These are phyloP conservation scores for Lithophane semibrunnea DNA, from an alignment of 2,888 invertebrate species.

Conservation along the genomic window DNA sequence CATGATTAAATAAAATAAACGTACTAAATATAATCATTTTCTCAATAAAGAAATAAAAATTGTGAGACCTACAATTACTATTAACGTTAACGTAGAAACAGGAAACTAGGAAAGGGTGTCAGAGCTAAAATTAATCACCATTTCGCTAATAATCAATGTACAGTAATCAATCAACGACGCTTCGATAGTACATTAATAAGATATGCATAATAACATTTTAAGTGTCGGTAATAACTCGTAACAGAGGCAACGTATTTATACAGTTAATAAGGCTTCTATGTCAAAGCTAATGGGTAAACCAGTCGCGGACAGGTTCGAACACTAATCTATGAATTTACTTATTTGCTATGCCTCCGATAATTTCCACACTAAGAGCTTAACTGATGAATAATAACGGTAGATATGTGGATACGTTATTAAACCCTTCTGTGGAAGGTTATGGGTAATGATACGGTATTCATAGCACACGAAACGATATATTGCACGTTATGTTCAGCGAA, in stretches of 20 bases:
- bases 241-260: slow-evolving; percentile 60
- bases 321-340: slow-evolving; percentile 73
- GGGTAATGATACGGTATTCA: slow-evolving; percentile 37
- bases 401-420: slow-evolving; percentile 57
- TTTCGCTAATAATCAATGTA: slow-evolving; percentile 49
- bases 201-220: slow-evolving; percentile 61
- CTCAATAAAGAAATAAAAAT: slow-evolving; percentile 52
- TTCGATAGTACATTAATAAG: slow-evolving; percentile 41
- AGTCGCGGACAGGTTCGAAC: slow-evolving; percentile 72
- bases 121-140: slow-evolving; percentile 50
- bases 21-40: slow-evolving; percentile 41
- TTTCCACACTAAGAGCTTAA: slow-evolving; percentile 77
- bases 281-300: slow-evolving; percentile 78
- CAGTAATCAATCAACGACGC: slow-evolving; percentile 56
- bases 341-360: slow-evolving; percentile 72
- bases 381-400: slow-evolving; percentile 73
- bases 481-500: slow-evolving; percentile 6
- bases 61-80: slow-evolving; percentile 28
- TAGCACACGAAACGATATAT: slow-evolving; percentile 21
- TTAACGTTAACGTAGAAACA: slow-evolving; percentile 25
- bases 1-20: slow-evolving; percentile 18
- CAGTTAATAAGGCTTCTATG: slow-evolving; percentile 73
- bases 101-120: slow-evolving; percentile 50
- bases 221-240: slow-evolving; percentile 52
- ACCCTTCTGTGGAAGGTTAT: slow-evolving; percentile 39